These are phyloP conservation scores for Psilopogon haemacephalus DNA, from an alignment of 2,113 vertebrate genomes.

Conservation along the genomic window DNA sequence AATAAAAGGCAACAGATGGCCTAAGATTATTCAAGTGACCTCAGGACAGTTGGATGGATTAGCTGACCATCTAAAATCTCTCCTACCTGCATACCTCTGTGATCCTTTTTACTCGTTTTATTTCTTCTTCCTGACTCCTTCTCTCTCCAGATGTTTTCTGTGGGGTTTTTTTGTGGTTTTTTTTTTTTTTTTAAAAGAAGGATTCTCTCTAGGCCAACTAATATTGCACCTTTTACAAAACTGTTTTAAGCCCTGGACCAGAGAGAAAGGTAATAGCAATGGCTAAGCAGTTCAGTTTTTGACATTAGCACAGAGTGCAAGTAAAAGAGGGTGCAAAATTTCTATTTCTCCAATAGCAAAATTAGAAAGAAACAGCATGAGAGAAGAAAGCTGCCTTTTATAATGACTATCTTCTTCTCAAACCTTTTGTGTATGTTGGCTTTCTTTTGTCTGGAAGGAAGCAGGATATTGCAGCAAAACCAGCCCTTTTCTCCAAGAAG, in stretches of 20 bases:
- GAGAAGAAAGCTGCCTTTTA: background rate
- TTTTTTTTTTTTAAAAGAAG: no score
- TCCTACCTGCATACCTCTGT: background rate
- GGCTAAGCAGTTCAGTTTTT: background rate
- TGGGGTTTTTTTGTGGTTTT: no score
- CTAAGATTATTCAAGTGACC: background rate
- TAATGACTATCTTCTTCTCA: background rate
- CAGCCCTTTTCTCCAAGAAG: background rate
- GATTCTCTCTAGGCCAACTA: background rate
- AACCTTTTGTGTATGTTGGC: background rate
- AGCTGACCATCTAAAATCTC: background rate
- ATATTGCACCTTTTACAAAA: background rate
- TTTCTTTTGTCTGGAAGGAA: background rate
- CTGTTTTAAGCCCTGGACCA: background rate
- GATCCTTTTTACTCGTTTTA: background rate
- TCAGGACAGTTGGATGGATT: background rate
- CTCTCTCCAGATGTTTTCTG: background rate
- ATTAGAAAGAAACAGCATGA: background rate
- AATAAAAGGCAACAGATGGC: background rate
- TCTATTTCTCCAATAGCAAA: background rate
- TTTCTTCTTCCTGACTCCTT: background rate
- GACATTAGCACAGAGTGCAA: background rate
- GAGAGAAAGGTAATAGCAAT: background rate
- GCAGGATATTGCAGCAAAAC: background rate
- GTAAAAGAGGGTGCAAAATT: background rate